Base-by-base conservation (phyloP, 2,797 vertebrate species). In the Neosilurus hyrtlii region DNA sequence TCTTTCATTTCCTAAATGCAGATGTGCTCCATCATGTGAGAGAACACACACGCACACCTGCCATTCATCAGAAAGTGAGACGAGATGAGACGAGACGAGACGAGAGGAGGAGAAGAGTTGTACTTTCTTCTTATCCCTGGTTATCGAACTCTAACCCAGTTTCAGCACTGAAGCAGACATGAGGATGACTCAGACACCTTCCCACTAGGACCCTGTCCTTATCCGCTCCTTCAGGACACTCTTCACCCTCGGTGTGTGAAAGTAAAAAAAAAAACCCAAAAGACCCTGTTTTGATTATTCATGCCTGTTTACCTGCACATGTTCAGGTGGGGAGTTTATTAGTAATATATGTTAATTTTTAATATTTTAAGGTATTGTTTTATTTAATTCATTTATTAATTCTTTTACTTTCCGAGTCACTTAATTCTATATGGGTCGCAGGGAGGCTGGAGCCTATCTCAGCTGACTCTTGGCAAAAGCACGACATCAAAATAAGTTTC, bases 31-130 rank as follows among this genome's bases (percentile, higher is more conserved):
- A 75, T 84, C 73, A 83, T 37, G 54, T 63, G 67, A 78, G 72
- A 80, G 54, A 54, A 73, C 79, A 77, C 79, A 63, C 76, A 71
- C 57, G 75, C 66, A 83, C 62, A 80, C 30, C 71, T 56, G 66
- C 14, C 59, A 76, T 57, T 71, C 54, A 65, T 26, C 59, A 57
- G 51, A 62, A 9, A 78, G n/a, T 52, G 63, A 79, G 62, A 71
- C 12, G 24, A 70, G 57, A 70, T 15, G 66, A 78, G 77, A 65
- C 1, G 26, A 72, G 37, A 67, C 0, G 24, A 75, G 11, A 78
- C 12, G 59, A 80, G 75, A 74, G 62, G 35, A 79, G 68, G 79
- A 87, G 80, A 65, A 87, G 74, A 82, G 80, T 84, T 80, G 73
- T 77, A 72, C 75, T 82, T 82, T 54, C 57, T 74, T 86, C 71